These are phyloP conservation scores for Paradoxurus hermaphroditus DNA, from an alignment of 2,113 vertebrate genomes.

Conservation along the genomic window DNA sequence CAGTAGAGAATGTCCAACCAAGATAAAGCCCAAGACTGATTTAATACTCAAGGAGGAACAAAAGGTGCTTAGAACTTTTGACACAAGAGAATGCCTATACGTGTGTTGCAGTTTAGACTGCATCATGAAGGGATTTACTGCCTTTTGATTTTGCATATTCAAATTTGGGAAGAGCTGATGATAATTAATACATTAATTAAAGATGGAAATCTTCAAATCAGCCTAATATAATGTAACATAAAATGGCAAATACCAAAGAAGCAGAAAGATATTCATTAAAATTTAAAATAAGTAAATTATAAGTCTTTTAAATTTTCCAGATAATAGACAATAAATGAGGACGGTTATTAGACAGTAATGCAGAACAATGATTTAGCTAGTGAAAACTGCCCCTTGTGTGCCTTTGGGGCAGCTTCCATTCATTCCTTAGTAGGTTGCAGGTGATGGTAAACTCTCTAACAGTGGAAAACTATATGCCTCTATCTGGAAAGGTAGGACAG, in stretches of 20 bases:
- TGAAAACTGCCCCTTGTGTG: neutral
- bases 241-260: neutral
- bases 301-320: constrained; percentile 6
- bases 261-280: constrained; percentile 21
- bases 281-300: neutral
- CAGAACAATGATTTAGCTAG: neutral
- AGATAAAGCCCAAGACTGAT: neutral
- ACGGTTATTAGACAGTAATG: neutral
- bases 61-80: neutral
- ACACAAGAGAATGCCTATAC: neutral
- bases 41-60: neutral
- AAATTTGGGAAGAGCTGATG: constrained; percentile 12
- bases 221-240: neutral
- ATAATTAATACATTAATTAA: constrained; percentile 42
- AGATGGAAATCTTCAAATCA: constrained; percentile 20
- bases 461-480: neutral
- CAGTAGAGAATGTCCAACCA: neutral
- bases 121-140: neutral
- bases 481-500: neutral
- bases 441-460: neutral
- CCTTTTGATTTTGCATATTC: neutral
- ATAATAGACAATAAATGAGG: neutral
- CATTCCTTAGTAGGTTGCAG: neutral
- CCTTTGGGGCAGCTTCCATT: neutral
- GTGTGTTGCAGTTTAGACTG: neutral